Base-by-base conservation (phyloP, 1,140 invertebrate species). In the Anoplophora glabripennis region DNA sequence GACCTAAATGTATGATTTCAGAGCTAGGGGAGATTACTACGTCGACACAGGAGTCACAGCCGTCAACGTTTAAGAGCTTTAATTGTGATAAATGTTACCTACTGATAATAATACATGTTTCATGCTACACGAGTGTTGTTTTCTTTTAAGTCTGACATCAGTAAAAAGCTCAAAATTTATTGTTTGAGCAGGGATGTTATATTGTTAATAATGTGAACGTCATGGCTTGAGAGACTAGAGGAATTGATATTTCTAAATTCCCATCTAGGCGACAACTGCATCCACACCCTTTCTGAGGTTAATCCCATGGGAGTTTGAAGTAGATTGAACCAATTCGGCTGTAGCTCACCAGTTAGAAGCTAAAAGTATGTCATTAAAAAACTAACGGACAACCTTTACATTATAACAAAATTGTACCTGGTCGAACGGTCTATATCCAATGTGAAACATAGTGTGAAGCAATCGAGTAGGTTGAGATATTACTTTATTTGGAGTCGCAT, bases 371-470 rank as follows among this genome's bases (percentile, higher is more conserved):
- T n/a, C n/a, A n/a, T n/a, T n/a, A n/a, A n/a, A n/a, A n/a, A n/a
- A 49, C 34, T 42, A 36, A 53, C 17, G 21, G 58, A 14, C 4
- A 53, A 40, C 18, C 40, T 48, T 14, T 46, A 57, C 44, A 48
- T 15, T 37, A 57, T 15, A 35, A 17, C 46, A 42, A 17, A 46
- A 42, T 56, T 41, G 64, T 72, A 88, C 85, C 76, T 88, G 84
- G 77, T 90, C 88, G 63, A 90, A 90, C 3, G 81, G 81, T 12
- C 76, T 75, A 51, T 83, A 78, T 8, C 85, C 87, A 41, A 90
- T 88, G 62, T 88, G 86, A 68, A 90, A 90, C 87, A 90, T 89
- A 14, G 83, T 83, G 66, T 87, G 83, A 2, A 89, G 73, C 2
- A 90, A 74, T 0, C 81, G 79, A 15, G 84, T 81, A n/a, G 74